Evolutionary conservation across 1,140 invertebrate genomes (phyloP).

Genomic region (Caenorhabditis brenneri): DNA sequence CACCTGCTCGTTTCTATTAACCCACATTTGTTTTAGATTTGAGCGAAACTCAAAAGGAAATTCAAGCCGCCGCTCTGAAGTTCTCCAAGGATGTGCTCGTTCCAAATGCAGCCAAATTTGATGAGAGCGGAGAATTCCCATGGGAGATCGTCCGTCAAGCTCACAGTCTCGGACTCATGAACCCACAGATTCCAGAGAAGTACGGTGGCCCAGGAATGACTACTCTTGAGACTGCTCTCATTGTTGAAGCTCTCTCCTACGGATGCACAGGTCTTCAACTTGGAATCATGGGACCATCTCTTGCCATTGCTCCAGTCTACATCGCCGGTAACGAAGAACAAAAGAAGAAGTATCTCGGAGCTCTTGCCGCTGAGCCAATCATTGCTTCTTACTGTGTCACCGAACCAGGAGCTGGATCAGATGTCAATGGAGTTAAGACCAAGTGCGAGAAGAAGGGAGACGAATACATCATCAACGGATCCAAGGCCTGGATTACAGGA

Average conservation of each 20-base stretch:
- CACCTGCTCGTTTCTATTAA: background rate
- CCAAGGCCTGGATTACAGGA: slow-evolving; percentile 98
- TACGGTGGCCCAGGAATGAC: slow-evolving; percentile 73
- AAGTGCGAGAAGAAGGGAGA: slow-evolving; percentile 81
- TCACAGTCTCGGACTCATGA: slow-evolving; percentile 85
- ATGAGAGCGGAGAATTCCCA: slow-evolving; percentile 88
- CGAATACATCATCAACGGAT: slow-evolving; percentile 89
- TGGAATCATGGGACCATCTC: slow-evolving; percentile 78
- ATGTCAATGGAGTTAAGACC: slow-evolving; percentile 79
- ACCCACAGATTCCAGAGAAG: slow-evolving; percentile 80
- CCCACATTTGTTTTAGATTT: slow-evolving; percentile 59
- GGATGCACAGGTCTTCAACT: slow-evolving; percentile 92
- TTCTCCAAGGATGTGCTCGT: slow-evolving; percentile 88
- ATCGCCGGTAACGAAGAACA: slow-evolving; percentile 84
- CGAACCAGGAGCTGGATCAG: slow-evolving; percentile 83
- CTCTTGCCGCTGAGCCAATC: slow-evolving; percentile 52
- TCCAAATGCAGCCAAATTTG: slow-evolving; percentile 86
- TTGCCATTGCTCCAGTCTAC: slow-evolving; percentile 88
- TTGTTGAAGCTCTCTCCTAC: slow-evolving; percentile 87
- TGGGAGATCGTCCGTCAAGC: slow-evolving; percentile 94
- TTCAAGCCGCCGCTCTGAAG: slow-evolving; percentile 86
- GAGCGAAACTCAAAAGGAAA: slow-evolving; percentile 74
- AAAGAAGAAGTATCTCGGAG: slow-evolving; percentile 86
- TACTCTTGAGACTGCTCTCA: slow-evolving; percentile 83
- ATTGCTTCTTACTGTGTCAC: slow-evolving; percentile 85